Conservation (phyloP, 2,797 vertebrate species). For the Catharus ustulatus region DNA sequence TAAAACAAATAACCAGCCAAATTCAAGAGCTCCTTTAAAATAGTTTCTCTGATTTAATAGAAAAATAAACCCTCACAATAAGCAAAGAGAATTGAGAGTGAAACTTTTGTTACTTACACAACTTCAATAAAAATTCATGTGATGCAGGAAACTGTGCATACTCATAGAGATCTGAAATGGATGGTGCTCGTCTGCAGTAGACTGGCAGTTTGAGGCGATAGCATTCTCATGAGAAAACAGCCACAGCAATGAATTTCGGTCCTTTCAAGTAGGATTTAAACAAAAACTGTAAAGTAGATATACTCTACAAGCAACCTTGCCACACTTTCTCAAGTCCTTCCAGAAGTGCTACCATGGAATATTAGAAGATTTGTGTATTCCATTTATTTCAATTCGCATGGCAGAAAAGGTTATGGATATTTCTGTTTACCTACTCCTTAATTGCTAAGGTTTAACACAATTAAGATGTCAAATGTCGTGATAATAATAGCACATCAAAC, state of each 20-base stretch:
- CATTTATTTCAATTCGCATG: background rate
- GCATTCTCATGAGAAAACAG: background rate
- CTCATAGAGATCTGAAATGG: background rate
- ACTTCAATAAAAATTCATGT: background rate
- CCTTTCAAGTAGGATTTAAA: background rate
- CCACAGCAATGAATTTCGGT: background rate
- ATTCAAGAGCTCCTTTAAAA: background rate
- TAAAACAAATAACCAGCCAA: background rate
- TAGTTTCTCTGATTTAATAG: background rate
- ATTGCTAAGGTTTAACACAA: background rate
- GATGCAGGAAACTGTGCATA: background rate
- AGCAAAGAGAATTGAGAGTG: background rate
- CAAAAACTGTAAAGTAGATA: background rate
- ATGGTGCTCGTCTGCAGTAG: background rate
- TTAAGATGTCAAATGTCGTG: background rate
- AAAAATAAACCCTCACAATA: background rate
- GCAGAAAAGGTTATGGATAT: background rate
- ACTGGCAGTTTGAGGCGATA: background rate
- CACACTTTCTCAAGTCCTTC: background rate
- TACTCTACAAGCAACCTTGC: background rate
- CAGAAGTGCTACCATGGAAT: background rate
- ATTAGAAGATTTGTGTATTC: background rate
- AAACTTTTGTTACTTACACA: background rate
- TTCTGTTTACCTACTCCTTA: background rate
- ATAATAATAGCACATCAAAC: background rate